These are phyloP conservation scores for Zaprionus nigranus DNA, from an alignment of 1,140 invertebrate genomes.

Conservation along the genomic window DNA sequence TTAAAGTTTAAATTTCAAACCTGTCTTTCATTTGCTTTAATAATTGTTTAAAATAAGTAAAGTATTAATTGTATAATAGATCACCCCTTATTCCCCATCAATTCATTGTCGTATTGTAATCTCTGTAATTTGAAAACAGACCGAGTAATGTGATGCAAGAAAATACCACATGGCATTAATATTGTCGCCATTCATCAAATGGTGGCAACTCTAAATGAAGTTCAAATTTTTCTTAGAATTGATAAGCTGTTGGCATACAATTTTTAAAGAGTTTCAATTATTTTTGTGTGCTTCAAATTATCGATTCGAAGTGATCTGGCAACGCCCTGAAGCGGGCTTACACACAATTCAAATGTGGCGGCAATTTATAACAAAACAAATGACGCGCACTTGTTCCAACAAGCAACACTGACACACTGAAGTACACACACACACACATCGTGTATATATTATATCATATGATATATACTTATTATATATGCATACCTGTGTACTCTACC, in stretches of 20 bases:
- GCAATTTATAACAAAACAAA: conserved; percentile 41
- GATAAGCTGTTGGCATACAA: conserved; percentile 13
- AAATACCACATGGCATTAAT: not conserved
- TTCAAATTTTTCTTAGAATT: not conserved
- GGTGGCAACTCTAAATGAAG: not conserved
- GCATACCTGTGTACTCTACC: not conserved
- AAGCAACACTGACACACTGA: not conserved
- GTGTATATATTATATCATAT: not conserved
- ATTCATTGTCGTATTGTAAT: not conserved
- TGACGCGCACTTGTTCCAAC: conserved; percentile 52
- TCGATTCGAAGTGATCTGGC: conserved; percentile 44
- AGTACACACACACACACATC: not conserved
- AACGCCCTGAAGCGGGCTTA: conserved; percentile 34
- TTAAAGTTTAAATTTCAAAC: too few relatives aligned
- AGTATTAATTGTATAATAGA: not conserved
- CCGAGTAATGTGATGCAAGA: not conserved
- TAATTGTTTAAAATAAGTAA: too few relatives aligned
- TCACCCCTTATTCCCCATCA: not conserved
- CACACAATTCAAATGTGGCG: conserved; percentile 28
- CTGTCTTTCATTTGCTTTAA: too few relatives aligned
- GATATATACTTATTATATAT: not conserved
- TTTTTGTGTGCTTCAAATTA: conserved; percentile 15
- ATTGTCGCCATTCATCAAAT: not conserved
- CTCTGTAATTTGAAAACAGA: not conserved
- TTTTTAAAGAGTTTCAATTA: conserved; percentile 5